Evolutionary conservation across 2,888 invertebrate genomes (phyloP), one percentile per base, ranked within the genome.

Genomic region (Stegophylla sp.): DNA sequence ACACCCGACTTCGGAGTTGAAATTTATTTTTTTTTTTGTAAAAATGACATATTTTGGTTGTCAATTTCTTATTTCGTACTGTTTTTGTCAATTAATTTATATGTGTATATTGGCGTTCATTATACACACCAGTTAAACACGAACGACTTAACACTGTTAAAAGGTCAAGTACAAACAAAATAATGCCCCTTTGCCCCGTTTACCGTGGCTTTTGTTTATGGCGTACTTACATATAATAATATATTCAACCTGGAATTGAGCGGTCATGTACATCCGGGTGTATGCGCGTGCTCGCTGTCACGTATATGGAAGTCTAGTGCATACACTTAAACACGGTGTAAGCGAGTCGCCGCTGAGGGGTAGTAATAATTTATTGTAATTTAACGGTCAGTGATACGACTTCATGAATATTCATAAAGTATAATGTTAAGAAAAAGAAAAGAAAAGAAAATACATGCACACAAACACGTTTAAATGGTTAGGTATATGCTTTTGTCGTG

Each of bases 371-470:
- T 34, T 15, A 56, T 53, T 41, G 53, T 71, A 41, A 23, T 41
- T 71, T 71, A 53, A 71, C 53, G 34, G 20, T 7, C 9, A 15
- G 34, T 7, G 71, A 23, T 71, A 71, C 53, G 41, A 9, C 20
- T 20, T 12, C 12, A 71, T 71, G 71, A 71, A 71, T 71, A 71
- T 71, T 20, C 53, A 71, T n/a, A n/a, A 56, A 71, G 17, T 71
- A 23, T 3, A 71, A 23, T n/a, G n/a, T 71, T 53, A 34, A 53
- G 53, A 71, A 53, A 71, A 28, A 53, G 7, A 53, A 53, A 20
- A 53, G 1, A 7, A 20, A 53, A n/a, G n/a, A n/a, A n/a, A n/a
- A n/a, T n/a, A n/a, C n/a, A n/a, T n/a, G n/a, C n/a, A n/a, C n/a
- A n/a, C n/a, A 5, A 20, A 53, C n/a, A 12, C 23, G 20, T 3